phyloP scores from a whole-genome alignment of 2,797 vertebrate genomes.

The Semaprochilodus insignis region DNA sequence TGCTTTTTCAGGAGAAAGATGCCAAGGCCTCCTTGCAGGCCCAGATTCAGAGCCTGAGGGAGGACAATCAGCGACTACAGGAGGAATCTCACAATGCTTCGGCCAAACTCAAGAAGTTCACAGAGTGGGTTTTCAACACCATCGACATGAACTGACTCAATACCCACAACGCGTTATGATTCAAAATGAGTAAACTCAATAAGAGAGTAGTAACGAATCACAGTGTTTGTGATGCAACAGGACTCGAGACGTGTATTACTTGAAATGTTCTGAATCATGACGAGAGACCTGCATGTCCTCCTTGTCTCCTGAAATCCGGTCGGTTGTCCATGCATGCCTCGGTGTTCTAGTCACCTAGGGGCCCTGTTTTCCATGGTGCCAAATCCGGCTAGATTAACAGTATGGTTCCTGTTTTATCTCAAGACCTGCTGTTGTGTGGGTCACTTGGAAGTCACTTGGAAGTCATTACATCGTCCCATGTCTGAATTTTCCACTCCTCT shows the following conservation, averaged over 20 bases:
- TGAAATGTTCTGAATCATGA: slow-evolving; percentile 18
- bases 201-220: background rate
- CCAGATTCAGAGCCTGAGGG: slow-evolving; percentile 76
- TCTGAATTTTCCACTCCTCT: background rate
- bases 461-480: background rate
- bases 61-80: slow-evolving; percentile 92
- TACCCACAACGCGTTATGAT: background rate
- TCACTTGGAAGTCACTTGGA: background rate
- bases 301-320: background rate
- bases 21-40: slow-evolving; percentile 90
- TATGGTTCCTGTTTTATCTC: background rate
- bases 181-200: slow-evolving; percentile 7
- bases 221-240: background rate
- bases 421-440: slow-evolving; percentile 20
- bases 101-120: slow-evolving; percentile 97
- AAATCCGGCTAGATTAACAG: background rate
- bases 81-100: slow-evolving; percentile 96
- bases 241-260: background rate
- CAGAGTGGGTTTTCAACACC: slow-evolving; percentile 98
- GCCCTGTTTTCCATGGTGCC: background rate
- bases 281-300: slow-evolving; percentile 29
- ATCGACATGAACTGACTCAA: slow-evolving; percentile 93
- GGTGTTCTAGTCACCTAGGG: slow-evolving; percentile 5
- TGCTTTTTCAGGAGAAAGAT: slow-evolving; percentile 86
- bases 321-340: background rate